Evolutionary conservation across 92 coral and sea anemone species (phyloP), one percentile per base, ranked within the genome.

Genomic region (Porites lobata): DNA sequence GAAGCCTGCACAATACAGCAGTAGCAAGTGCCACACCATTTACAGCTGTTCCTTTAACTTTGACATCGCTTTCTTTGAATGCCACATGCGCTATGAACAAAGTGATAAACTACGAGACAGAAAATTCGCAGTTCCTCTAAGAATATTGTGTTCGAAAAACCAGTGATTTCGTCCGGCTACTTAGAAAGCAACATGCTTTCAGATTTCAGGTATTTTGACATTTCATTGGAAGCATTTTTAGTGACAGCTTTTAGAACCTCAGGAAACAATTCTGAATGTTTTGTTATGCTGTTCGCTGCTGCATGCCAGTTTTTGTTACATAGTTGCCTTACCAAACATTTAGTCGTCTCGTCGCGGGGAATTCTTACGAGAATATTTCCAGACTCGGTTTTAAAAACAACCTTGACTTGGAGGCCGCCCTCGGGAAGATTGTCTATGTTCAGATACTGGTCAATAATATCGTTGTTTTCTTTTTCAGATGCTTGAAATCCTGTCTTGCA

Each of bases 261-360:
- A 19, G 85, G 50, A 53, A 11, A 19, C 21, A 87, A 80, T 47
- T 76, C 89, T 43, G 74, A 72, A 63, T 91, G 89, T 20, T 82
- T 77, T 47, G 78, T 32, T 12, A 83, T 76, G 26, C 82, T 69
- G 26, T 76, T 83, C 18, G 94, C n/a, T 3, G 84, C 79, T 24
- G 93, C 82, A 43, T 80, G 68, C 93, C 91, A 90, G 69, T 86
- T 80, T 68, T 74, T 79, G 73, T 62, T 8, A 57, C 79, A 67
- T 15, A 90, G n/a, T 58, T 85, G 93, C 57, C 66, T 52, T 11
- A 90, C 85, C 51, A 90, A 11, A 15, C 8, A 18, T 63, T 90
- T 85, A 17, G 50, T 83, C 43, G 63, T 18, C 78, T 77, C 86
- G 4, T 85, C 90, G 38, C 58, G 93, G 19, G 83, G 90, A 77